A percentile compares a stretch with the other conserved stretches of the same genome.
These are phyloP conservation scores for Ardeotis arabs DNA, from an alignment of 2,113 vertebrate species.

Conservation along the genomic window DNA sequence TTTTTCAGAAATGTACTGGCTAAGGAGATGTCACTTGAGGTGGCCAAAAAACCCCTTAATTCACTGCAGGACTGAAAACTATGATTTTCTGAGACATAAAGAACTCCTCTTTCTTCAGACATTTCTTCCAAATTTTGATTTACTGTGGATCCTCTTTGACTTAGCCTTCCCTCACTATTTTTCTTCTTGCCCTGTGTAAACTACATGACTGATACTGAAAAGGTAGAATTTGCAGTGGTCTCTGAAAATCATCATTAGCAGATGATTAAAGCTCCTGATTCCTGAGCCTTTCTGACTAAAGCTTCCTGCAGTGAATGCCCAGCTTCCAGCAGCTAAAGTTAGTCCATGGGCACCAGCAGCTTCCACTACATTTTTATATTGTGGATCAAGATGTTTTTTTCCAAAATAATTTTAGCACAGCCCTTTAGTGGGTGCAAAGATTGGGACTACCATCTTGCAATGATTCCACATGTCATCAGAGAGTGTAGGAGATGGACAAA, in stretches of 20 bases:
- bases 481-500: neutral
- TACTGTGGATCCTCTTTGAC: neutral
- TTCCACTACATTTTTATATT: neutral
- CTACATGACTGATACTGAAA: neutral
- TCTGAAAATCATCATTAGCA: neutral
- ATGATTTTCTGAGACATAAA: neutral
- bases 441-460: neutral
- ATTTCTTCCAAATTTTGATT: neutral
- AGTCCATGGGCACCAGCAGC: neutral
- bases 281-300: neutral
- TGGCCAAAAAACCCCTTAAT: neutral
- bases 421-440: neutral
- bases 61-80: neutral
- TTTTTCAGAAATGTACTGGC: neutral
- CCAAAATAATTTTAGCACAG: neutral
- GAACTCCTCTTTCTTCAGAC: neutral
- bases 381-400: neutral
- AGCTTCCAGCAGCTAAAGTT: neutral
- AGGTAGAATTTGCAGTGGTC: neutral
- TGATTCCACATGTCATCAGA: neutral
- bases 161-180: neutral
- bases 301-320: neutral
- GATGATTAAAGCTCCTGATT: neutral
- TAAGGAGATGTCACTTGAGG: neutral
- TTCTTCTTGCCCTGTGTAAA: neutral